Base-by-base conservation (phyloP, 2,113 vertebrate genomes). In the Irena cyanogastra region DNA sequence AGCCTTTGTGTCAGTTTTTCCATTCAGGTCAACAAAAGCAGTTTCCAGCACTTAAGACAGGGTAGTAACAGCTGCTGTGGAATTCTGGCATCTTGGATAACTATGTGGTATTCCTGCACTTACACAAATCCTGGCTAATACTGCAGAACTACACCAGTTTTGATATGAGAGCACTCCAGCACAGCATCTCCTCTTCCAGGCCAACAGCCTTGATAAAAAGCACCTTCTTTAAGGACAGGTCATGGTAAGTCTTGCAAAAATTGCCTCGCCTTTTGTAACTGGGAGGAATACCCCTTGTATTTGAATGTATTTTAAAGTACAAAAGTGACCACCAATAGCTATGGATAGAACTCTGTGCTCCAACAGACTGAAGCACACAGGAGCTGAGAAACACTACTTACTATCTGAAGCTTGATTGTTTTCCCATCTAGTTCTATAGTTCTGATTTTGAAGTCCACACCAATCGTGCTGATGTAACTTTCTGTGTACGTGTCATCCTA, bases 391-490 rank as follows among this genome's bases (percentile, higher is more conserved):
- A 72, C 31, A 23, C 41, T 94, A 99, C 99, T 99, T 98, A 99
- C 99, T 96, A 99, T 99, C 98, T 99, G 99, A 94, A 99, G 99
- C 94, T 99, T 99, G 98, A 99, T 99, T 95, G 99, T 99, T 98
- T 99, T 99, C 56, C 99, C 99, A 85, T 99, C 99, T 98, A 99
- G 97, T 95, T 99, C 99, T 98, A 99, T 99, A 97, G 99, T 99
- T 98, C 99, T 98, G 98, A 99, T 99, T 98, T 99, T 99, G 97
- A 99, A 99, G 98, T 99, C 99, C 97, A 99, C 99, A 70, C 99
- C 99, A 93, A 99, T 99, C 87, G 99, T 99, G 97, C 99, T 99
- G 98, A 99, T 99, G 96, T 99, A 99, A 97, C 99, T 99, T 98
- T 99, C 99, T 97, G 99, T 99, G 93, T 99, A 99, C 10, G 99